Evolutionary conservation across 2,113 vertebrate genomes (phyloP).

Genomic region (Oncorhynchus gorbuscha): DNA sequence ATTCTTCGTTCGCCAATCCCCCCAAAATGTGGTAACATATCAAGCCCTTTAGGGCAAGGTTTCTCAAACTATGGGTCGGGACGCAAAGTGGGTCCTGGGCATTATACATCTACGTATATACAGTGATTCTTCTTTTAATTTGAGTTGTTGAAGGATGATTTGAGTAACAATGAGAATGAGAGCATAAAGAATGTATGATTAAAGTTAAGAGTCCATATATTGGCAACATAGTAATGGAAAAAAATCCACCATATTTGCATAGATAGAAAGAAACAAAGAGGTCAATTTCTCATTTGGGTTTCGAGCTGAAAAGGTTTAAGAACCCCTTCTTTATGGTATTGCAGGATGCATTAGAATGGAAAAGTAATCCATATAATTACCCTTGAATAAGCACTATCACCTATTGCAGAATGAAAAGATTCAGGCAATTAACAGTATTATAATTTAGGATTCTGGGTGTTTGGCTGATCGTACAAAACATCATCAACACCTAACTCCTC

Average conservation of each 20-base stretch:
- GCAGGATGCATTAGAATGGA: neutral
- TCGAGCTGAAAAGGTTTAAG: too few relatives aligned
- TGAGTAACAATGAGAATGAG: conserved; percentile 8
- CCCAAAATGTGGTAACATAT: too few relatives aligned
- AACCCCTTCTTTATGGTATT: neutral
- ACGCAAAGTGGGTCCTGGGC: too few relatives aligned
- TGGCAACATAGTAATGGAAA: conserved; percentile 60
- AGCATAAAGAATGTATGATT: conserved; percentile 36
- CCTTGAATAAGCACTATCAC: neutral
- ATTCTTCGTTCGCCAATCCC: too few relatives aligned
- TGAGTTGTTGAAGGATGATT: too few relatives aligned
- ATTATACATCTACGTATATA: too few relatives aligned
- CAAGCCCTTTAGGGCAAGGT: neutral
- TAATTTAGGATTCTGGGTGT: neutral
- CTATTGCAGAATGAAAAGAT: neutral
- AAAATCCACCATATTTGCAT: conserved; percentile 55
- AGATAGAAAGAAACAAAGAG: conserved; percentile 47
- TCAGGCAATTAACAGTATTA: neutral
- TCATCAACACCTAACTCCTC: neutral
- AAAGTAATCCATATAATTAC: neutral
- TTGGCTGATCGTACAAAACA: neutral
- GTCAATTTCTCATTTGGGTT: too few relatives aligned
- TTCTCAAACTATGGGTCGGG: too few relatives aligned
- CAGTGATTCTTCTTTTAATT: too few relatives aligned
- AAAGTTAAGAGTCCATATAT: conserved; percentile 49